Evolutionary conservation across 2,888 invertebrate genomes (phyloP), one percentile per base, ranked within the genome.

Genomic region (Amphiduros pacificus): DNA sequence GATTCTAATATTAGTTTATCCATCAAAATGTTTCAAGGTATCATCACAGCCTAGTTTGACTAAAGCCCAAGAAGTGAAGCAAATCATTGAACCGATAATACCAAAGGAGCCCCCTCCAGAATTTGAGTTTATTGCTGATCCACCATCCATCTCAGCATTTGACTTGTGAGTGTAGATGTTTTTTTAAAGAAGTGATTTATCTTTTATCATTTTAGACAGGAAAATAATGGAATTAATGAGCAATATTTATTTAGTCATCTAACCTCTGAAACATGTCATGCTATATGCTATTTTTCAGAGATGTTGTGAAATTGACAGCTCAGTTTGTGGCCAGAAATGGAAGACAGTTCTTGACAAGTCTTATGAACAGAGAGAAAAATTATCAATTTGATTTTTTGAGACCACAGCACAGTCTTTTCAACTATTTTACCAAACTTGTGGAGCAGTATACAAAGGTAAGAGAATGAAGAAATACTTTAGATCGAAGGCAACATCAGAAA

Each of bases 291-390:
- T 58, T 60, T 70, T 76, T 40, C 71, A 92, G 92, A 69, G 99
- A 99, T 83, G 93, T 99, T 64, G 97, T 99, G 0, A 96, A 96
- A 78, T 84, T 99, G 27, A 99, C 99, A 0, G 99, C 99, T 0
- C 95, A 99, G 82, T 99, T 99, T 85, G 98, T 98, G 0, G 99
- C 99, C 0, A 87, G 98, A 77, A 99, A 99, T 84, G 99, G 99
- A 0, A 88, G 98, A 0, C 95, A 97, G 78, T 99, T 99, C 82
- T 86, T 99, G 22, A 98, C 98, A 0, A 96, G 96, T 78, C 85
- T 99, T 20, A 99, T 99, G 98, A 97, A 96, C 79, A 88, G 96
- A 24, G 99, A 99, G 78, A 86, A 97, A 2, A 99, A 99, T 80
- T 97, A 93, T 75, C 97, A 98, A 82, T 99, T 99, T 85, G 99